Evolutionary conservation across 2,888 invertebrate genomes (phyloP).

Genomic region (Carterocephalus palaemon): DNA sequence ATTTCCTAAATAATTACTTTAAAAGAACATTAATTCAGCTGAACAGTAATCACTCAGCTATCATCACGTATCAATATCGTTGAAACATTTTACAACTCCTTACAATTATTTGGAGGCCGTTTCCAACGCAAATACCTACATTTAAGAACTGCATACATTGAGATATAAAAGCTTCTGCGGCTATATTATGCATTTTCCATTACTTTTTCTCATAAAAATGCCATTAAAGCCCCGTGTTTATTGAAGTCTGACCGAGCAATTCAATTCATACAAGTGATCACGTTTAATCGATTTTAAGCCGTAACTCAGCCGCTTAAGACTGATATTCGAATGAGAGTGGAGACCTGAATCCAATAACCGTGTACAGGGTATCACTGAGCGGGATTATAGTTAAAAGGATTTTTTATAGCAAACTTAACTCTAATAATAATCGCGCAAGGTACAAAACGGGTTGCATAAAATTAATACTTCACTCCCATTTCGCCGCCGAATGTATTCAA

Average conservation of each 20-base stretch:
- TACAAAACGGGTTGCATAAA: neutral
- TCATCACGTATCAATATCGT: too few relatives aligned
- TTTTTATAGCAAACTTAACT: conserved; percentile 17
- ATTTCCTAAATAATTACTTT: too few relatives aligned
- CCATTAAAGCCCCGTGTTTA: conserved; percentile 21
- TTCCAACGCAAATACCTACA: conserved; percentile 6
- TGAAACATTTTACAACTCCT: too few relatives aligned
- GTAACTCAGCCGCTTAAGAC: neutral
- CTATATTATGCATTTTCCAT: conserved; percentile 19
- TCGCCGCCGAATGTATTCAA: conserved; percentile 25
- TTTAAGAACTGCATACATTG: conserved; percentile 5
- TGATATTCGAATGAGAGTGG: conserved; percentile 5
- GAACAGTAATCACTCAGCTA: too few relatives aligned
- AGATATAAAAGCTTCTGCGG: conserved; percentile 11
- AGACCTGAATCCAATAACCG: conserved; percentile 21
- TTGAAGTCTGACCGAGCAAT: conserved; percentile 24
- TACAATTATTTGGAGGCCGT: too few relatives aligned
- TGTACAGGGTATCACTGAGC: conserved; percentile 18
- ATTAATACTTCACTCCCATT: conserved; percentile 6
- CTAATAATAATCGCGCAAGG: conserved; percentile 8
- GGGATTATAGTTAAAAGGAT: conserved; percentile 12
- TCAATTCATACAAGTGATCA: conserved; percentile 13
- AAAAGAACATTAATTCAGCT: too few relatives aligned
- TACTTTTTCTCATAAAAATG: conserved; percentile 24
- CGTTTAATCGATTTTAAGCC: conserved; percentile 11